Evolutionary conservation across 1,140 invertebrate genomes (phyloP).

Genomic region (Drosophila ficusphila): DNA sequence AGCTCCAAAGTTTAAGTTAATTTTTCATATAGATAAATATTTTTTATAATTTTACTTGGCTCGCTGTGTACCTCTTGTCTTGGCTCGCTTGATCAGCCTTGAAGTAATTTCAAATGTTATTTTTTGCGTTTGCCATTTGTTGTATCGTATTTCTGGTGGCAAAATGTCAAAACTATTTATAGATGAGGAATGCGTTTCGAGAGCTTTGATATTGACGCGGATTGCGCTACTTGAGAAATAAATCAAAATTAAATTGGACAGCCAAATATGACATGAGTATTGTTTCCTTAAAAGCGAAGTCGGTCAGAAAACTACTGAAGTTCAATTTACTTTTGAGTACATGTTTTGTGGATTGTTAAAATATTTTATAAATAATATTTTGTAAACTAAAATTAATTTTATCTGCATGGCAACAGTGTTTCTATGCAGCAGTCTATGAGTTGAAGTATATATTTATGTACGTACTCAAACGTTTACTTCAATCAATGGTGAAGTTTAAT

Average conservation of each 20-base stretch:
- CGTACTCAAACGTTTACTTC: background rate
- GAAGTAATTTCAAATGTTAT: slow-evolving; percentile 34
- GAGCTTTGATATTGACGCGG: slow-evolving; percentile 39
- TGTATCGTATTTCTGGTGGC: slow-evolving; percentile 23
- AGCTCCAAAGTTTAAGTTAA: slow-evolving; percentile 53
- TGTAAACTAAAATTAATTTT: background rate
- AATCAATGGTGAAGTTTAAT: slow-evolving; percentile 27
- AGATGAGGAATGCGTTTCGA: slow-evolving; percentile 29
- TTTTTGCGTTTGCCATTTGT: slow-evolving; percentile 27
- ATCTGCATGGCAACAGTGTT: too few species aligned
- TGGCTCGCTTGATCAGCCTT: slow-evolving; percentile 25
- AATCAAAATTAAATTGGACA: slow-evolving; percentile 31
- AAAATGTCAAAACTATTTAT: slow-evolving; percentile 48
- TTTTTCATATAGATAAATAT: slow-evolving; percentile 56
- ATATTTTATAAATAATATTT: too few species aligned
- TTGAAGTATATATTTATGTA: background rate
- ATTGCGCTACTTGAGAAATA: slow-evolving; percentile 30
- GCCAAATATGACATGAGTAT: background rate
- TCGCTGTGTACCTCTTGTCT: slow-evolving; percentile 4
- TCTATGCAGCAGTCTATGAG: too few species aligned
- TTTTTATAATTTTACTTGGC: slow-evolving; percentile 26
- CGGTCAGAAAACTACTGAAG: background rate
- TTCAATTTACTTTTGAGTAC: background rate
- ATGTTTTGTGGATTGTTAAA: too few species aligned
- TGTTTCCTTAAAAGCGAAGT: slow-evolving; percentile 11